A percentile compares a stretch with the other conserved stretches of the same genome.
phyloP scores from a whole-genome alignment of 2,113 vertebrate species.

The Takifugu bimaculatus region DNA sequence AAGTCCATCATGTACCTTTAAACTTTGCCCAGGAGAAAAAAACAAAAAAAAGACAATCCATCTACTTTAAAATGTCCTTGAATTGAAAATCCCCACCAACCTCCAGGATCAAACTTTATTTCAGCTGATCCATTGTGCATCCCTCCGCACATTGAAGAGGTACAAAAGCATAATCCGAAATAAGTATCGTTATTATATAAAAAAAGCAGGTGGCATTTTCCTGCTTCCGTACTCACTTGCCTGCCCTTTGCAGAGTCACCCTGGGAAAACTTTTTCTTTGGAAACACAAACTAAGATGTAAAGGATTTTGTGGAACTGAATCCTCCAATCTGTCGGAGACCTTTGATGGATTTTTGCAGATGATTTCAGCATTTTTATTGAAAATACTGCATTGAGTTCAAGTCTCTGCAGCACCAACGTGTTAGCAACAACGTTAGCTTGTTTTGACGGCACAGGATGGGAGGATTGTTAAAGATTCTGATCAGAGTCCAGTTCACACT shows the following conservation, averaged over 20 bases:
- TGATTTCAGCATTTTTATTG: no score
- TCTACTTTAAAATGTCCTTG: background rate
- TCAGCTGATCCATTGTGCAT: background rate
- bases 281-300: no score
- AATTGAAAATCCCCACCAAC: background rate
- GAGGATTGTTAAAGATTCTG: no score
- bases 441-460: no score
- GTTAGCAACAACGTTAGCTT: no score
- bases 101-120: slow-evolving; percentile 1
- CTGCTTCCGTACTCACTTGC: background rate
- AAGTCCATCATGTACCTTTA: background rate
- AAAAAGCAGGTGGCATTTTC: background rate
- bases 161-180: background rate
- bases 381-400: no score
- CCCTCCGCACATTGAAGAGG: background rate
- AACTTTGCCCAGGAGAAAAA: background rate
- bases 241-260: background rate
- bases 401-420: no score
- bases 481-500: no score
- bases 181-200: background rate
- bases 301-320: no score
- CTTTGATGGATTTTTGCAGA: background rate
- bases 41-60: background rate
- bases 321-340: background rate
- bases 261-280: background rate